Base-by-base conservation (phyloP, 2,113 vertebrate genomes). In the Sapayoa aenigma region DNA sequence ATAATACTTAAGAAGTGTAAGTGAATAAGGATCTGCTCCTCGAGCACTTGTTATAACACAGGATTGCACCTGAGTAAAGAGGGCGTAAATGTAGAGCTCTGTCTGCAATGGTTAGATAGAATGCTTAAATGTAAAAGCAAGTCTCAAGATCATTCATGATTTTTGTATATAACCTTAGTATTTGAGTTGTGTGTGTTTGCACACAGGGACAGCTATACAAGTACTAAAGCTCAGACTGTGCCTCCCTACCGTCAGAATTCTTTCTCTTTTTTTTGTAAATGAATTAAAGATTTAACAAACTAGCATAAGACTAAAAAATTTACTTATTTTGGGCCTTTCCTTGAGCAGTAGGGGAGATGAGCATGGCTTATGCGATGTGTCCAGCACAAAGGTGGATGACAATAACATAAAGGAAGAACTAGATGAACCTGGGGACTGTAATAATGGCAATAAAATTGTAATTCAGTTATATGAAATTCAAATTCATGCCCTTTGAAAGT, bases 401-500 rank as follows among this genome's bases (percentile, higher is more conserved):
- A 74, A 46, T 17, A 42, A 8, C 23, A 50, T 42, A 63, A 50
- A 81, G 39, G 23, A 74, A 77, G n/a, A 62, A 17, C 28, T 53
- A 27, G n/a, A 55, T 67, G 28, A 81, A 84, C 31, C 71, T 39
- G 31, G 52, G 12, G 30, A 73, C 49, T 72, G 24, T 44, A 79
- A 56, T 85, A 85, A 72, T 37, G 33, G n/a, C 59, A 83, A 53
- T 81, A 60, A 84, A 76, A 77, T 20, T 66, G 28, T 86, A 74
- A 71, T 69, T 89, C 42, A 53, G 39, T 87, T 84, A 65, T 63
- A 42, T 77, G 84, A 91, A 93, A 93, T 81, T 74, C 60, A 89
- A 93, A 96, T 93, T 50, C 42, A 21, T 94, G 50, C 42, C 73
- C 56, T 89, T 95, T 91, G 60, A 84, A 84, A 74, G 25, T 33